Evolutionary conservation across 2,888 invertebrate species (phyloP).

Genomic region (Dusona sp.): DNA sequence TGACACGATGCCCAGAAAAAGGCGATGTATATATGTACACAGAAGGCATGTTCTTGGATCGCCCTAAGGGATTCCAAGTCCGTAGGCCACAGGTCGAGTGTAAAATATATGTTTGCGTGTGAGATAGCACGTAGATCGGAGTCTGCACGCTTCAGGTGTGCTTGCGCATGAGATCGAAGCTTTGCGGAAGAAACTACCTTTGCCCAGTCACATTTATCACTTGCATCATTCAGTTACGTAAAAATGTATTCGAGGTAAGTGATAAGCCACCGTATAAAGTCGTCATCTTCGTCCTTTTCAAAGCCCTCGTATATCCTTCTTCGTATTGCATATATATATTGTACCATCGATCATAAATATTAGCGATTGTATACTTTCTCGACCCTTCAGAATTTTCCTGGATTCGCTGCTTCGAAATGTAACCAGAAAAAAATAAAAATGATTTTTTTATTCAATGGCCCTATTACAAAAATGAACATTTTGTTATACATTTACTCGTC

Average conservation of each 20-base stretch:
- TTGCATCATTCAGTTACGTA: conserved; percentile 76
- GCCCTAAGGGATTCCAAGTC: conserved; percentile 24
- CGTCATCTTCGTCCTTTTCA: conserved; percentile 33
- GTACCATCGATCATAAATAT: background rate
- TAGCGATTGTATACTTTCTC: background rate
- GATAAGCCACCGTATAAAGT: conserved; percentile 52
- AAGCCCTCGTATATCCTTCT: background rate
- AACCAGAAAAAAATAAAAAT: background rate
- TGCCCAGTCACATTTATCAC: conserved; percentile 66
- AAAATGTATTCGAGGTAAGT: conserved; percentile 72
- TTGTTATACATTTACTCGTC: background rate
- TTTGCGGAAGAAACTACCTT: conserved; percentile 19
- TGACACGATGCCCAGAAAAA: conserved; percentile 42
- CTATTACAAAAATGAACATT: background rate
- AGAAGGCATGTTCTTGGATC: conserved; percentile 25
- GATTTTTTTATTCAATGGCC: background rate
- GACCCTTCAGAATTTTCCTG: too few relatives aligned
- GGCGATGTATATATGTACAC: background rate
- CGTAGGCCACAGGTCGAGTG: conserved; percentile 37
- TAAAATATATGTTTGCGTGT: conserved; percentile 33
- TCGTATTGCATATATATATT: background rate
- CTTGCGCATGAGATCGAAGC: conserved; percentile 43
- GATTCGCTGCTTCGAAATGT: background rate
- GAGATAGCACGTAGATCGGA: conserved; percentile 16
- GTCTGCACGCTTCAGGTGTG: conserved; percentile 13